phyloP scores from a whole-genome alignment of 2,888 invertebrate species.

The Tetanocera ferruginea region DNA sequence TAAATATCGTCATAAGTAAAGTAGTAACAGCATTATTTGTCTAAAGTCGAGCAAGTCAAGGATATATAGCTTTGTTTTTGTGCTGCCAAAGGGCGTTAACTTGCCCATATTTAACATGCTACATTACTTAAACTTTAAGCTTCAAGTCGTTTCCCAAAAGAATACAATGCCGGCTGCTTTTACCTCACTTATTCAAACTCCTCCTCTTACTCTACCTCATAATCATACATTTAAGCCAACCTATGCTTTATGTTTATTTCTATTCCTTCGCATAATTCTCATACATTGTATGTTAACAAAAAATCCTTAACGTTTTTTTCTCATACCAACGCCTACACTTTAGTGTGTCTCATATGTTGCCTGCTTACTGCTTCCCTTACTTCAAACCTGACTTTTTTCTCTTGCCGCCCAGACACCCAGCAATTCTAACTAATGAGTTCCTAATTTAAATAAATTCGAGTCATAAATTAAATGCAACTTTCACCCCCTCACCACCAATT shows the following conservation, averaged over 20 bases:
- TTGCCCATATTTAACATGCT: too few species aligned
- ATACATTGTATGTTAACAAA: too few species aligned
- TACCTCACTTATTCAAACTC: neutral
- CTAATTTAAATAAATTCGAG: conserved; percentile 54
- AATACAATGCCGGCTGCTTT: too few species aligned
- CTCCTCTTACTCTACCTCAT: neutral
- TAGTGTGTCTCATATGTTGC: neutral
- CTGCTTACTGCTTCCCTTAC: neutral
- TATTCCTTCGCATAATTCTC: neutral
- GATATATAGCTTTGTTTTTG: too few species aligned
- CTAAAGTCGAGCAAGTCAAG: too few species aligned
- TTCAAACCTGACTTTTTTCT: neutral
- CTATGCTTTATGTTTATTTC: neutral
- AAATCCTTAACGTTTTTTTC: too few species aligned
- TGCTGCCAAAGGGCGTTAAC: too few species aligned
- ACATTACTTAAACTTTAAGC: too few species aligned
- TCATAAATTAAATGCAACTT: conserved; percentile 48
- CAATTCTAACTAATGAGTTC: conserved; percentile 48
- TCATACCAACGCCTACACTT: neutral
- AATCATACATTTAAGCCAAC: neutral
- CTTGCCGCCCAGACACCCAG: neutral
- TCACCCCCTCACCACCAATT: neutral
- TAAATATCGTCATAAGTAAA: too few species aligned
- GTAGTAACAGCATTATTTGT: too few species aligned
- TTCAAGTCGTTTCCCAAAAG: too few species aligned